These are phyloP conservation scores for Gymnogyps californianus DNA, from an alignment of 2,113 vertebrate genomes.

Conservation along the genomic window DNA sequence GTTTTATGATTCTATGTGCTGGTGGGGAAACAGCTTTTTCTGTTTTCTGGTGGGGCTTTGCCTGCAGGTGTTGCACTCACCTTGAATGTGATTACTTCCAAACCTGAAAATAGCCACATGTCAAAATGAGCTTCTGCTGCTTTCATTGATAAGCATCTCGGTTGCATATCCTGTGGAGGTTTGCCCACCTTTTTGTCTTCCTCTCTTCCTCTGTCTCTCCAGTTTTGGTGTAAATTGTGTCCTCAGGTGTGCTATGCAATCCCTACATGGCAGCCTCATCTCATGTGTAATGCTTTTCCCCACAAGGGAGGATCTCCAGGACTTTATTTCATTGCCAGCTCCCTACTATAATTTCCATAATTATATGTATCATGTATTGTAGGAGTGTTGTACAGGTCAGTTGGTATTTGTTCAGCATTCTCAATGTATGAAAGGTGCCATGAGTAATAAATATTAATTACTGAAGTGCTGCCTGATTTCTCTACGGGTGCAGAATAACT, in stretches of 20 bases:
- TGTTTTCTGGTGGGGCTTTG: neutral
- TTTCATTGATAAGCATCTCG: neutral
- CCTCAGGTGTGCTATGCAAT: neutral
- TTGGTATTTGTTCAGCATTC: constrained; percentile 44
- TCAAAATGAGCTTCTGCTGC: neutral
- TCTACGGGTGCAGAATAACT: neutral
- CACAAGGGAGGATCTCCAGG: neutral
- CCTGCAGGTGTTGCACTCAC: neutral
- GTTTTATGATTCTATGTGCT: neutral
- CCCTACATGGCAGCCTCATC: neutral
- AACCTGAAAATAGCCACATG: neutral
- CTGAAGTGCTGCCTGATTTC: neutral
- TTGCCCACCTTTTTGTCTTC: neutral
- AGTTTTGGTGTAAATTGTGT: neutral
- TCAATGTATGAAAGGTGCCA: neutral
- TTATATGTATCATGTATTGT: neutral
- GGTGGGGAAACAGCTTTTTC: neutral
- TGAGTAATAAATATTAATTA: constrained; percentile 59
- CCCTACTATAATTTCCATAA: constrained; percentile 1
- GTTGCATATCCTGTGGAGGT: neutral
- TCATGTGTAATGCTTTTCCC: neutral
- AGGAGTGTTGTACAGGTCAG: constrained; percentile 28
- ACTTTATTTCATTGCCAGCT: neutral
- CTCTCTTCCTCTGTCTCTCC: neutral
- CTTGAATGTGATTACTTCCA: rapidly evolving